These are phyloP conservation scores for Elephas maximus DNA, from an alignment of 2,113 vertebrate genomes.

Conservation along the genomic window DNA sequence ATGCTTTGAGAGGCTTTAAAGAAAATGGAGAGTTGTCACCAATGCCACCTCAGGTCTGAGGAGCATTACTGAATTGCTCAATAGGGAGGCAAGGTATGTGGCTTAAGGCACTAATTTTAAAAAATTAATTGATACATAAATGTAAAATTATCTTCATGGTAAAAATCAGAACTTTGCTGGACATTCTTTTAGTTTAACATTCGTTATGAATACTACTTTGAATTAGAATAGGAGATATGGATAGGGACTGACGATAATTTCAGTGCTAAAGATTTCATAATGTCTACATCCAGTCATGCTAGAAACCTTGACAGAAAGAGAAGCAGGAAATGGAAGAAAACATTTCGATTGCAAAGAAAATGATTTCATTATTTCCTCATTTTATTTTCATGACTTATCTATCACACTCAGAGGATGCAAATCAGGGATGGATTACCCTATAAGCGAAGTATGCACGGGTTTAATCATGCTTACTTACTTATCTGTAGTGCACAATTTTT, in stretches of 20 bases:
- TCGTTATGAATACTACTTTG: constrained; percentile 36
- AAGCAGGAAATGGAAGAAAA: constrained; percentile 56
- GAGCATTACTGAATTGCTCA: neutral
- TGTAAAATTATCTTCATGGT: constrained; percentile 22
- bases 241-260: neutral
- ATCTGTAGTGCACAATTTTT: too few species aligned
- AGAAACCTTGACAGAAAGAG: constrained; percentile 36
- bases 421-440: neutral
- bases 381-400: constrained; percentile 69
- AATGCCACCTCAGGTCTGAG: neutral
- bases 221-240: constrained; percentile 47
- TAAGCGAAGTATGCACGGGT: too few species aligned
- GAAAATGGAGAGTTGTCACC: constrained; percentile 53
- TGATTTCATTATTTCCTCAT: constrained; percentile 69
- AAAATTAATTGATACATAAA: constrained; percentile 13
- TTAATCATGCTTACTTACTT: too few species aligned
- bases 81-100: neutral
- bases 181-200: neutral
- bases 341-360: constrained; percentile 37
- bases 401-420: constrained; percentile 37
- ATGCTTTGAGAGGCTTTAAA: constrained; percentile 17
- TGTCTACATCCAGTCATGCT: constrained; percentile 5
- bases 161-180: constrained; percentile 36
- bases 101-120: neutral
- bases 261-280: constrained; percentile 34